Evolutionary conservation across 1,140 invertebrate genomes (phyloP), one percentile per base, ranked within the genome.

Genomic region (Drosophila ironensis): DNA sequence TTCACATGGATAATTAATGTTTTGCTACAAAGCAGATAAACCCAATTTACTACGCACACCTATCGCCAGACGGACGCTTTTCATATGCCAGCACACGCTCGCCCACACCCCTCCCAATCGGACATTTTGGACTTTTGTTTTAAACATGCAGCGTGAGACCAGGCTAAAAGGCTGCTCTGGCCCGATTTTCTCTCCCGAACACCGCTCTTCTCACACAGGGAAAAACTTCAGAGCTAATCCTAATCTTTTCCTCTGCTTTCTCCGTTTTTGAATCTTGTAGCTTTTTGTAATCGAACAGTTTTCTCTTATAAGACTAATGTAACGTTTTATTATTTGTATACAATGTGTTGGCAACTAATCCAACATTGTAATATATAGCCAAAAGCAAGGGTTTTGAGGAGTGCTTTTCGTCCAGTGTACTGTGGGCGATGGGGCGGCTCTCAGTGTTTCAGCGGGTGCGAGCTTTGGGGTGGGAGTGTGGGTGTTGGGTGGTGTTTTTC

Each of bases 1-100:
- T 48, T 38, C 66, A 44, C 64, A 48, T 69, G 52, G 66, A 69
- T 69, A 69, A 69, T 70, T 69, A 48, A 69, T 69, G 64, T 68
- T 69, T 69, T 41, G 52, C 44, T 28, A 56, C 33, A 68, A 56
- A 66, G 30, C 59, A 67, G 47, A 67, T 66, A 66, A 67, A 42
- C 14, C 37, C 3, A 68, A 25, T 57, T 19, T 46, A 68, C 51
- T 16, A 30, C 14, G 51, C 30, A 14, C 61, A 28, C 25, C 66
- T 40, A 38, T 50, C 11, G 19, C 33, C 16, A 6, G 33, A 37
- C 33, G 33, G 33, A 37, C 33, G 33, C 14, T 37, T 17, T 37
- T 16, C 33, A 17, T 16, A 7, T 16, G 33, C 33, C 7, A 17
- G 16, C 16, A 16, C 33, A 4, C 6, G 7, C 6, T 4, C 33